These are phyloP conservation scores for Scaptomyza polygonia DNA, from an alignment of 2,888 invertebrate species.

Conservation along the genomic window DNA sequence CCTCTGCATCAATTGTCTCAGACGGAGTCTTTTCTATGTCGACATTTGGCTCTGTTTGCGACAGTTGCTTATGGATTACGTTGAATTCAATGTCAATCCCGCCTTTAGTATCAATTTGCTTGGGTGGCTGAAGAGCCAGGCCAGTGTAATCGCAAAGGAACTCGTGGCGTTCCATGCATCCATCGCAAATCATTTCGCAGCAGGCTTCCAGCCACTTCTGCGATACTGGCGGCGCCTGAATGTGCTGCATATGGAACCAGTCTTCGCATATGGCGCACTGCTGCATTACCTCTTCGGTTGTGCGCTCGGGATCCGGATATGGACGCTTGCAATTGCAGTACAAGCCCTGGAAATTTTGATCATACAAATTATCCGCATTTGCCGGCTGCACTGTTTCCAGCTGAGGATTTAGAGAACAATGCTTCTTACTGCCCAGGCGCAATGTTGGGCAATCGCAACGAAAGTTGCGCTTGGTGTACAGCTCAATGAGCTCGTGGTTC, in stretches of 20 bases:
- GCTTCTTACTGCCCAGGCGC: slow-evolving; percentile 84
- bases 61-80: slow-evolving; percentile 33
- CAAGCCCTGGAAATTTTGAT: slow-evolving; percentile 96
- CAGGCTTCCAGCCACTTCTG: slow-evolving; percentile 87
- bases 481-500: slow-evolving; percentile 96
- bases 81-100: slow-evolving; percentile 72
- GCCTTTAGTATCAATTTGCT: slow-evolving; percentile 45
- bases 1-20: not conserved
- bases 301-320: slow-evolving; percentile 96
- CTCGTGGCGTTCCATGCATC: slow-evolving; percentile 90
- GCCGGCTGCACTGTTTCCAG: slow-evolving; percentile 80
- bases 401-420: slow-evolving; percentile 73
- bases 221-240: slow-evolving; percentile 84
- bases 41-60: not conserved
- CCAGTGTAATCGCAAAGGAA: slow-evolving; percentile 90
- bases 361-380: slow-evolving; percentile 92
- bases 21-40: not conserved
- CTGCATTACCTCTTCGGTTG: slow-evolving; percentile 95
- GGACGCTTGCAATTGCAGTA: slow-evolving; percentile 97
- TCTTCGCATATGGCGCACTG: slow-evolving; percentile 99
- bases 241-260: slow-evolving; percentile 95
- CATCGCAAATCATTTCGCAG: slow-evolving; percentile 92
- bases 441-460: slow-evolving; percentile 93
- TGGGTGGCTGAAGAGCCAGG: slow-evolving; percentile 76
- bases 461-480: slow-evolving; percentile 98